A percentile compares a stretch with the other conserved stretches of the same genome.
phyloP scores from a whole-genome alignment of 2,113 vertebrate genomes.

The Diadophis punctatus region DNA sequence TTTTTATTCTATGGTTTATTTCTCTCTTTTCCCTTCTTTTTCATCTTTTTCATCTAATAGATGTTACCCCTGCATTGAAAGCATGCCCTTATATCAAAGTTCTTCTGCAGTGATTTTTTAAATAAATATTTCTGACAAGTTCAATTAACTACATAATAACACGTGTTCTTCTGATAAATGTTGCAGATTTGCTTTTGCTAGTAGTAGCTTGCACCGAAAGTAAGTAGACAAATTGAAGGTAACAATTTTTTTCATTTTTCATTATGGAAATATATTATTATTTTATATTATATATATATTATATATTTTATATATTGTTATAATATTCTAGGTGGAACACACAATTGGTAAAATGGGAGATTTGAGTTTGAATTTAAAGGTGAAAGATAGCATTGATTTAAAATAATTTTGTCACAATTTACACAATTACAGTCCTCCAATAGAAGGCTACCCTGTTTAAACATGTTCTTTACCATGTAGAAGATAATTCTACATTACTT shows the following conservation, averaged over 20 bases:
- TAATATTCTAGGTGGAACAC: neutral
- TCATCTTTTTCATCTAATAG: neutral
- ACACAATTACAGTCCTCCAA: neutral
- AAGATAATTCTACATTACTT: neutral
- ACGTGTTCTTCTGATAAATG: slow-evolving; percentile 7
- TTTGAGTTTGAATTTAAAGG: neutral
- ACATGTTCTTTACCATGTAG: neutral
- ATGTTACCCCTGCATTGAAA: neutral
- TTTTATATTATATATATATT: too few relatives aligned
- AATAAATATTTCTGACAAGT: neutral
- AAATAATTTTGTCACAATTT: neutral
- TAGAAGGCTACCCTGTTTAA: neutral
- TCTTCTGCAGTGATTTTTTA: slow-evolving; percentile 2
- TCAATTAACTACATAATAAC: slow-evolving; percentile 11
- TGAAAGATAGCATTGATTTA: neutral
- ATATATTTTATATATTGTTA: too few relatives aligned
- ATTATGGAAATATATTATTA: too few relatives aligned
- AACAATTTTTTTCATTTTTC: slow-evolving; percentile 1
- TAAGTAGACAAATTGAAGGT: neutral
- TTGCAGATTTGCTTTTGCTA: slow-evolving; percentile 5
- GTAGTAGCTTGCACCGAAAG: neutral
- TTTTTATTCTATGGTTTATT: neutral
- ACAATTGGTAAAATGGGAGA: neutral
- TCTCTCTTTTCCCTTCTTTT: neutral
- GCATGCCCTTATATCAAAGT: slow-evolving; percentile 4